Percentiles rank a stretch among this genome's conserved stretches.
phyloP scores from a whole-genome alignment of 2,113 vertebrate genomes.

The Thryonomys swinderianus region DNA sequence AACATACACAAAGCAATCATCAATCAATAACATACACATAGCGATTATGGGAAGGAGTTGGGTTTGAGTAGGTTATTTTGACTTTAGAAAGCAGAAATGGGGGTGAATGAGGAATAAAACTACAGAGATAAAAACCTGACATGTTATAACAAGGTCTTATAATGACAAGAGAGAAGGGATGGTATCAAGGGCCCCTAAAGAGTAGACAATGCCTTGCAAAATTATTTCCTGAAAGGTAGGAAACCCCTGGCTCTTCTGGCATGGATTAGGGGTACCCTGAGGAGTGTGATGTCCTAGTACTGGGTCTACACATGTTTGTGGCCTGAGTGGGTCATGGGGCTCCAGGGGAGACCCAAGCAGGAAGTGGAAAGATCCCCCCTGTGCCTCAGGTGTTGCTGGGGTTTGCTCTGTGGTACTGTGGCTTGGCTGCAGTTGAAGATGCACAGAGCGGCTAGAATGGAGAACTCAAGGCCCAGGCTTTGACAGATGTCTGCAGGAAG shows the following conservation, averaged over 20 bases:
- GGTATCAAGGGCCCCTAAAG: neutral
- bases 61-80: neutral
- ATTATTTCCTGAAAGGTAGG: no score
- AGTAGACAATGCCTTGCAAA: no score
- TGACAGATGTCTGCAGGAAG: neutral
- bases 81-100: neutral
- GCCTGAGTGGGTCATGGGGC: neutral
- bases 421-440: no score
- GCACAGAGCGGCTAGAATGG: neutral
- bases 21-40: no score
- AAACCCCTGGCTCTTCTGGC: neutral
- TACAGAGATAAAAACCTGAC: neutral
- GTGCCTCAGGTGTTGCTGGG: neutral
- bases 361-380: rapidly evolving
- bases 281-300: neutral
- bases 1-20: no score
- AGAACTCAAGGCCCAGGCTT: neutral
- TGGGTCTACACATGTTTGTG: neutral
- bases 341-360: neutral
- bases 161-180: neutral
- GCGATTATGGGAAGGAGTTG: neutral
- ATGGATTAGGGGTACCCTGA: rapidly evolving
- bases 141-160: neutral
- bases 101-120: neutral
- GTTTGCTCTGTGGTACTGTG: neutral